Evolutionary conservation across 2,888 invertebrate species (phyloP), one percentile per base, ranked within the genome.

Genomic region (Seira musarum): DNA sequence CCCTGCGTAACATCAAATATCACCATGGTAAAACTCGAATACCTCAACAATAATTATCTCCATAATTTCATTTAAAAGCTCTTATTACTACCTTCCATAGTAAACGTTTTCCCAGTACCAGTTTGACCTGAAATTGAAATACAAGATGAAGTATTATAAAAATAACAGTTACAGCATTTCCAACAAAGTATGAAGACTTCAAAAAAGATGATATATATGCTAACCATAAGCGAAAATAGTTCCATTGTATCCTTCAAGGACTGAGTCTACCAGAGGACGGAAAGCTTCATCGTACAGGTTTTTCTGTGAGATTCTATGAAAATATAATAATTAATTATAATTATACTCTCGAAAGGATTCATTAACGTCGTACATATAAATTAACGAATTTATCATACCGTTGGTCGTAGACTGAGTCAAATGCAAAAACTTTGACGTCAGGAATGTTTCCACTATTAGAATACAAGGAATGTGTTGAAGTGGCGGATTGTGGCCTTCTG

Each of bases 221-320:
- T 19, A 22, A 65, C 99, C 99, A 89, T 99, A 99, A 0, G 99
- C 99, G 91, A 99, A 99, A 86, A 99, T 98, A 87, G 99, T 99
- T 15, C 99, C 98, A 90, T 99, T 99, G 90, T 98, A 99, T 1
- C 99, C 99, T 88, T 96, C 95, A 82, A 99, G 91, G 3, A 99
- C 99, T 0, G 97, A 97, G 84, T 97, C 94, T 22, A 99, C 97
- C 87, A 99, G 90, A 0, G 97, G 97, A 66, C 96, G 93, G 74
- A 99, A 97, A 85, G 97, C 96, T 89, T 99, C 98, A 89, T 98
- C 97, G 90, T 99, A 99, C 25, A 99, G 90, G 86, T 95, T 95
- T 88, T 94, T 93, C 89, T 99, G 99, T 87, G 93, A 93, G 0
- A 98, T 95, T 87, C 92, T 93, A 84, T 40, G 40, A 8, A 67